Conservation (phyloP, 2,888 invertebrate species). For the Yponomeuta malinellus region DNA sequence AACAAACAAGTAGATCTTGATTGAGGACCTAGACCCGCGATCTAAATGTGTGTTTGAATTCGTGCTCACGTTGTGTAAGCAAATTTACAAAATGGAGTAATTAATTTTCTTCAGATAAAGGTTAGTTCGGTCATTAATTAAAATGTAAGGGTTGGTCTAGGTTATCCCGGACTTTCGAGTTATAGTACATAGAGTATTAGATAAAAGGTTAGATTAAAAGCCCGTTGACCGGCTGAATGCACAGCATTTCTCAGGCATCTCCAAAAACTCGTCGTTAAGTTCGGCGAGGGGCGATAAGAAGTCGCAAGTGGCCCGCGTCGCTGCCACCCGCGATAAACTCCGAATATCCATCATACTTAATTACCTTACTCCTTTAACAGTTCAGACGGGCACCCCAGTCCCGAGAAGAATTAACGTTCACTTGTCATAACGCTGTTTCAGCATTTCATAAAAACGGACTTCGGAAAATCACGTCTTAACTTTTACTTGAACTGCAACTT, state of each 20-base stretch:
- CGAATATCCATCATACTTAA: slow-evolving; percentile 69
- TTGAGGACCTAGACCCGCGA: background rate
- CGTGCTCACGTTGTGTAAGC: background rate
- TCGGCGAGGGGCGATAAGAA: slow-evolving; percentile 25
- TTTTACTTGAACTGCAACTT: slow-evolving; percentile 7
- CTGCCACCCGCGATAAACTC: slow-evolving; percentile 62
- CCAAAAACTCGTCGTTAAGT: slow-evolving; percentile 3
- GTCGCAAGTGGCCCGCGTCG: slow-evolving; percentile 47
- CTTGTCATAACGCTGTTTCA: slow-evolving; percentile 53
- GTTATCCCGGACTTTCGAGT: background rate
- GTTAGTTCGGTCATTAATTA: background rate
- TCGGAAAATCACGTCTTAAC: slow-evolving; percentile 14
- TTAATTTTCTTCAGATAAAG: background rate
- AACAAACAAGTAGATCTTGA: background rate
- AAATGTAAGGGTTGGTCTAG: background rate
- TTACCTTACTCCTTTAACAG: slow-evolving; percentile 58
- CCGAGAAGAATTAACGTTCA: slow-evolving; percentile 51
- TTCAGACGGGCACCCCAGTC: slow-evolving; percentile 13
- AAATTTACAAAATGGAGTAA: background rate
- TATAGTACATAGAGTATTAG: background rate
- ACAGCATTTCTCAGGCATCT: background rate
- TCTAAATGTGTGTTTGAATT: background rate
- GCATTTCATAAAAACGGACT: slow-evolving; percentile 30
- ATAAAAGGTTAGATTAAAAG: background rate
- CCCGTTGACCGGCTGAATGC: background rate